Conservation (phyloP, 2,888 invertebrate species). For the Heliconius hortense region DNA sequence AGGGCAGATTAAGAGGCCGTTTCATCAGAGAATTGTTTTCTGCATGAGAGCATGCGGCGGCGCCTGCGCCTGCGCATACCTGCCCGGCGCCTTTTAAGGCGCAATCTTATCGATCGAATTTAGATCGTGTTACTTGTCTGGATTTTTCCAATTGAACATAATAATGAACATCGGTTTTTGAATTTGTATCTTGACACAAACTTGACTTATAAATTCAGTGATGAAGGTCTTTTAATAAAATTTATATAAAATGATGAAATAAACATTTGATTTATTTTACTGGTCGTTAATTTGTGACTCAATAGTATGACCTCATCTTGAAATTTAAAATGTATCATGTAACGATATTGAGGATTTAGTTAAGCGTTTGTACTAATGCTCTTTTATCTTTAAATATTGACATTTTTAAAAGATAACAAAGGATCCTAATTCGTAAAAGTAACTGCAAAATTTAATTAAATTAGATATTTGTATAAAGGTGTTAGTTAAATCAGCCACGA, state of each 20-base stretch:
- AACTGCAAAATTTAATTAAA: constrained; percentile 44
- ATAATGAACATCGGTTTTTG: constrained; percentile 41
- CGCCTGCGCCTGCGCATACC: constrained; percentile 58
- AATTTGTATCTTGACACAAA: constrained; percentile 39
- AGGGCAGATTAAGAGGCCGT: constrained; percentile 74
- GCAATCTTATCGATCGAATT: constrained; percentile 60
- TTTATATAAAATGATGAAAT: constrained; percentile 37
- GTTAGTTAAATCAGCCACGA: constrained; percentile 14
- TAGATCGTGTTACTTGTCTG: constrained; percentile 64
- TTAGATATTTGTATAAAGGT: constrained; percentile 28
- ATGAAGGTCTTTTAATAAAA: constrained; percentile 38
- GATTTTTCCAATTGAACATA: constrained; percentile 48
- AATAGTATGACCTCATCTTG: constrained; percentile 28
- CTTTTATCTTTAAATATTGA: constrained; percentile 24
- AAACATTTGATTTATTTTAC: constrained; percentile 36
- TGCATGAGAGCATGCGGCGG: constrained; percentile 70
- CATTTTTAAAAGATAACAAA: constrained; percentile 20
- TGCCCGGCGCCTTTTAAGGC: constrained; percentile 68
- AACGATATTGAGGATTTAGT: neutral
- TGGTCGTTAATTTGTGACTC: constrained; percentile 29
- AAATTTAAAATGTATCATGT: constrained; percentile 7
- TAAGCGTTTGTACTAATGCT: constrained; percentile 9
- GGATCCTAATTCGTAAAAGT: constrained; percentile 17
- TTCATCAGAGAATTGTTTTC: constrained; percentile 77
- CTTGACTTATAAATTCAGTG: constrained; percentile 39